Base-by-base conservation (phyloP, 1,140 invertebrate species). In the Chelonus insularis region DNA sequence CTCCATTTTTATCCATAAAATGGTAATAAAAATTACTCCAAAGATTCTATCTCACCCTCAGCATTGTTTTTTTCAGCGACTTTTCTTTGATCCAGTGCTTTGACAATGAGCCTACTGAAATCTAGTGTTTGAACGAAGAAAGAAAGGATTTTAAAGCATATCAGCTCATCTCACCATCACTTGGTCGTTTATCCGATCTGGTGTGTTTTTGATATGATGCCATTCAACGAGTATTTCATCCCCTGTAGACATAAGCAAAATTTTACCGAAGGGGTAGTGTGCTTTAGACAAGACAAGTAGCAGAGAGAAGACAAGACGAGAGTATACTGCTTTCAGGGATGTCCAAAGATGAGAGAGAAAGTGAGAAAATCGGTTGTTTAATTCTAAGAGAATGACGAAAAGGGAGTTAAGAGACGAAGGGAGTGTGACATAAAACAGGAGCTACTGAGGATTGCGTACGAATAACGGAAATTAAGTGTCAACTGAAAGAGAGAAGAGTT, bases 391-490 rank as follows among this genome's bases (percentile, higher is more conserved):
- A 73, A 65, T 65, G 63, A 71, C 69, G 69, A 66, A 70, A 59
- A 65, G 65, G 62, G 54, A 52, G 20, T 39, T 41, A 60, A 69
- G 57, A 61, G 58, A 64, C 63, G 56, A 47, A 48, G 14, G 16
- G 61, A 57, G 36, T 69, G 70, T 71, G 73, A 72, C 70, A 72
- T 74, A 72, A 75, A 75, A 65, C 71, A 63, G 65, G 70, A 69
- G 71, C 47, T 56, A 48, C 68, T 57, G 71, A 73, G 75, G 66
- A 72, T 71, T 74, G 72, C 68, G 76, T 77, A 76, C 77, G 77
- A 81, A 79, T 79, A 77, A 77, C 79, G 79, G 80, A 82, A 81
- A 82, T 81, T 81, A 81, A 82, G 80, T 81, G 80, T 81, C 79
- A 81, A 81, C 74, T 68, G 70, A 79, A 78, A 75, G 77, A 79